phyloP scores from a whole-genome alignment of 37 sponge, comb jelly and placozoan species.

The Beroe forskalii region DNA sequence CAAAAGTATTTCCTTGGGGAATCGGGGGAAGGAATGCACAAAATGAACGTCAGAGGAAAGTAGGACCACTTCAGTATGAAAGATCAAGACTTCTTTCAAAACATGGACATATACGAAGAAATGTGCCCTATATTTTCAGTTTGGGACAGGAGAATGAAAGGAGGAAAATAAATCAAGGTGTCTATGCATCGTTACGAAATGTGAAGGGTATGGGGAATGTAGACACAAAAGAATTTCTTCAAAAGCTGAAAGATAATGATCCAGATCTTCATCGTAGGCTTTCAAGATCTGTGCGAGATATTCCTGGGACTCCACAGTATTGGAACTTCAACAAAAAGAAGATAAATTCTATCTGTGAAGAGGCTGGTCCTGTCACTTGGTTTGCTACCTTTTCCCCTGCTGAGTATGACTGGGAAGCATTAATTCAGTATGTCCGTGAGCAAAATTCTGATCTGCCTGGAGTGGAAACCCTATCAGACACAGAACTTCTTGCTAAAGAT shows the following conservation, averaged over 20 bases:
- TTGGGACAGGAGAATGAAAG: background rate
- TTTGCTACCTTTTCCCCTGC: background rate
- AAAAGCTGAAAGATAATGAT: background rate
- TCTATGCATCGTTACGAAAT: background rate
- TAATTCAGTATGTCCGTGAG: background rate
- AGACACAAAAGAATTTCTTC: background rate
- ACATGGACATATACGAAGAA: background rate
- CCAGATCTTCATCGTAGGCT: background rate
- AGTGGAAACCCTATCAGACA: background rate
- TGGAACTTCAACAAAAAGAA: background rate
- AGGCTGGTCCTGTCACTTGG: background rate
- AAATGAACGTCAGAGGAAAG: background rate
- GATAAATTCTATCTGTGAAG: background rate
- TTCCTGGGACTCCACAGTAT: background rate
- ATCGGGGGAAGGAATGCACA: background rate
- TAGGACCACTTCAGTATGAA: background rate
- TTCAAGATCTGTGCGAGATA: background rate
- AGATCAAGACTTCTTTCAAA: background rate
- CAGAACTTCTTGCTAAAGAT: background rate
- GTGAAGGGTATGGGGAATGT: background rate
- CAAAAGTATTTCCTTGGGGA: background rate
- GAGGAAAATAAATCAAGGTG: background rate
- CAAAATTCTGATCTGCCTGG: background rate
- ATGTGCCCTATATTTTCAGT: background rate
- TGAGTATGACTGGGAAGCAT: constrained; percentile 10